phyloP scores from a whole-genome alignment of 2,113 vertebrate species.

The Vidua macroura region DNA sequence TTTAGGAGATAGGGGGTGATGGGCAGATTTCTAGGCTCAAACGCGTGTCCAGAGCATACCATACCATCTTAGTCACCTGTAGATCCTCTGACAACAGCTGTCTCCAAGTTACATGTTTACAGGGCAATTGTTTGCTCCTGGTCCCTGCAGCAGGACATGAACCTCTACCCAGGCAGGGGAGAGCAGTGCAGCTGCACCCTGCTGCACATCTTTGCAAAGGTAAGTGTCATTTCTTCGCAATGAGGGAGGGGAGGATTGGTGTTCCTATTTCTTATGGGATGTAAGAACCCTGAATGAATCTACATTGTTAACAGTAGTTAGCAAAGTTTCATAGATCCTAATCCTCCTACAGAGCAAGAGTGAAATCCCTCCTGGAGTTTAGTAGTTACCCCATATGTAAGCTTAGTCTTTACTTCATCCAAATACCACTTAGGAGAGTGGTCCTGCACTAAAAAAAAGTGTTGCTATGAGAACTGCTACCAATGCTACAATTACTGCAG shows the following conservation, averaged over 20 bases:
- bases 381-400: not conserved
- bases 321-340: not conserved
- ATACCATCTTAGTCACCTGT: too few relatives aligned
- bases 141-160: not conserved
- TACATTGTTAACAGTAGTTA: not conserved
- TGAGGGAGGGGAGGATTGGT: not conserved
- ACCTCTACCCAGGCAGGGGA: not conserved
- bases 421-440: not conserved
- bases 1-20: not conserved
- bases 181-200: not conserved
- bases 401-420: not conserved
- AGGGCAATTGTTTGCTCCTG: not conserved
- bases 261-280: not conserved
- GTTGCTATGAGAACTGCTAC: not conserved
- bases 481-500: not conserved
- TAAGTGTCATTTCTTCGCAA: not conserved
- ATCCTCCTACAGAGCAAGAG: not conserved
- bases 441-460: not conserved
- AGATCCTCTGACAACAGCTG: not conserved
- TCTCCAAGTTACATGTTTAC: not conserved
- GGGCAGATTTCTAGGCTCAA: not conserved
- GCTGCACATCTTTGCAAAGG: not conserved
- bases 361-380: accelerated
- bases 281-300: not conserved
- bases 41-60: not conserved